phyloP scores from a whole-genome alignment of 2,113 vertebrate genomes.

The Penelope pileata region DNA sequence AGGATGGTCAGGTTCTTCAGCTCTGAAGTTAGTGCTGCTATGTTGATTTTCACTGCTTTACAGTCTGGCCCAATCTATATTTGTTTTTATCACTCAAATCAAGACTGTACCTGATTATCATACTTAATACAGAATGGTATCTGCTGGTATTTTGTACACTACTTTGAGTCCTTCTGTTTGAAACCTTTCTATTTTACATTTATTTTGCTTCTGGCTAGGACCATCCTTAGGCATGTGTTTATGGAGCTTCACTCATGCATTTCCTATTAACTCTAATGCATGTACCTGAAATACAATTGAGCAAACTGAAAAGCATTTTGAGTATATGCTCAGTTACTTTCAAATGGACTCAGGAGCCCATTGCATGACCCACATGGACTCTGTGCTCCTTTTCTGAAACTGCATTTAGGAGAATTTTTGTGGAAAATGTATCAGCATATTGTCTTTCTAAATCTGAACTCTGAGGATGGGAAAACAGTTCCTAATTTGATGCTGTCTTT shows the following conservation, averaged over 20 bases:
- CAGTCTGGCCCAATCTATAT: not conserved
- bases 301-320: not conserved
- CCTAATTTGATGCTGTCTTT: not conserved
- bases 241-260: not conserved
- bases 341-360: not conserved
- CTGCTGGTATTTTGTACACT: not conserved
- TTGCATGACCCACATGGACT: no score
- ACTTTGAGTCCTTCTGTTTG: not conserved
- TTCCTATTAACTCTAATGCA: not conserved
- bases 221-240: not conserved
- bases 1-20: not conserved
- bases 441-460: not conserved
- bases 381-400: not conserved
- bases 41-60: not conserved
- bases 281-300: not conserved
- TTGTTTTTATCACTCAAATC: not conserved
- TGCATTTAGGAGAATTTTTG: not conserved
- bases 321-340: not conserved
- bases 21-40: not conserved
- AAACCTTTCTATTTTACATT: not conserved
- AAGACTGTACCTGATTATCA: not conserved
- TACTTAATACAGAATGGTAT: not conserved
- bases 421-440: not conserved
- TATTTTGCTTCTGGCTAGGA: not conserved
- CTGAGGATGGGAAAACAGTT: not conserved